Evolutionary conservation across 2,797 vertebrate genomes (phyloP), one percentile per base, ranked within the genome.

Genomic region (Heliangelus exortis): DNA sequence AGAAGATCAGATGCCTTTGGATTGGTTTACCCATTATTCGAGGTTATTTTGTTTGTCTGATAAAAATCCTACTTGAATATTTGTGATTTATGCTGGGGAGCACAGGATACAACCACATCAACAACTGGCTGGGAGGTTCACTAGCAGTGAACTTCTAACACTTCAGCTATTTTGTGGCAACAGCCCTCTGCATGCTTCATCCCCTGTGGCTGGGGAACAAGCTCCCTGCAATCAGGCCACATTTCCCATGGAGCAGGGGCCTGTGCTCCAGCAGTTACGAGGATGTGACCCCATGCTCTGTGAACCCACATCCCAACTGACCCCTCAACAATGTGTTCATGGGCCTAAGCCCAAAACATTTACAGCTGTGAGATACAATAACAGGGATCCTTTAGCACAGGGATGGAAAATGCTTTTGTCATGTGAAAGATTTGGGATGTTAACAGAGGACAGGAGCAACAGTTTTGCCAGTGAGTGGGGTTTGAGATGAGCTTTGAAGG

Each of bases 11-110:
- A 59, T 61, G 45, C 48, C 33, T 85, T 84, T 78, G 75, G 51
- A 22, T 74, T 84, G 33, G 54, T 91, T 81, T 58, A 72, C 31
- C 41, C 61, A 33, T 61, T 89, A 31, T 51, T 71, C 0, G 4
- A 71, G 51, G 58, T 84, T 80, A 54, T 65, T 85, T 82, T 74
- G 7, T 92, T 95, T 89, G 48, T 61, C 62, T 82, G 68, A 69
- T 78, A 33, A 55, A 66, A 95, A 22, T 26, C 33, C 61, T 54
- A 1, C 34, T 92, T 66, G 65, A 87, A 58, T 67, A 77, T 79
- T 34, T 81, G 75, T 54, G 66, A 81, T 67, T 78, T 78, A 39
- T 36, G n/a, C 66, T n/a, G 47, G 17, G 51, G 51, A 93, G 51
- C 61, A 72, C 57, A 95, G 90, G 91, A 87, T 72, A 85, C 0